phyloP scores from a whole-genome alignment of 2,797 vertebrate species.

The Oophaga sylvatica region DNA sequence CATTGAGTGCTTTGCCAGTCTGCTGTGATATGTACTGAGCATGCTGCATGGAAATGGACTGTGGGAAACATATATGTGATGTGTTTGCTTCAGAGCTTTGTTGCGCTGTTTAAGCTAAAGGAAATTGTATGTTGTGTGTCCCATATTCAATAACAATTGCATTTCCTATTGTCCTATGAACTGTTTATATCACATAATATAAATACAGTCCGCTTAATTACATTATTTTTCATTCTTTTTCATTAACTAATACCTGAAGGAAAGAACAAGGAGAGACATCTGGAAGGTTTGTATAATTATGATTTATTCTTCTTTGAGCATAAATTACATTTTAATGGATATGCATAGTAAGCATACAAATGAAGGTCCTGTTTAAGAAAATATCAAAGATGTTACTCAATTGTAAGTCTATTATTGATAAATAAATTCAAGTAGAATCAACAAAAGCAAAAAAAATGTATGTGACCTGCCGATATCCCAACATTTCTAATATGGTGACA shows the following conservation, averaged over 20 bases:
- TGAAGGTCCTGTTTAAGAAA: too few species aligned
- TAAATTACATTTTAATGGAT: neutral
- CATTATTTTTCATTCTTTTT: conserved; percentile 74
- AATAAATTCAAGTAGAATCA: neutral
- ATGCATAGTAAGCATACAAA: too few species aligned
- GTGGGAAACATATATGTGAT: conserved; percentile 63
- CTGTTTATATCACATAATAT: conserved; percentile 69
- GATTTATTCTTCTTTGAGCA: conserved; percentile 63
- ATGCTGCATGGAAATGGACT: conserved; percentile 70
- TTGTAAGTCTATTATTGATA: too few species aligned
- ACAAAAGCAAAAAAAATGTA: neutral
- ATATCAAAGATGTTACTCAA: too few species aligned
- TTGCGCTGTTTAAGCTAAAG: conserved; percentile 64
- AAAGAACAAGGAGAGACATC: conserved; percentile 90
- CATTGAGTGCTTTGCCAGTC: conserved; percentile 73
- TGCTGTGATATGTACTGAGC: conserved; percentile 74
- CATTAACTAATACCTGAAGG: conserved; percentile 81
- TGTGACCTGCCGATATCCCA: neutral
- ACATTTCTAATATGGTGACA: neutral
- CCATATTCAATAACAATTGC: conserved; percentile 66
- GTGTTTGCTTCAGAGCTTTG: conserved; percentile 66
- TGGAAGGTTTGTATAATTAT: conserved; percentile 82
- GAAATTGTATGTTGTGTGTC: conserved; percentile 65
- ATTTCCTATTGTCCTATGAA: conserved; percentile 65
- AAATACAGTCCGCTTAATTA: conserved; percentile 76